These are phyloP conservation scores for Stylophora pistillata DNA, from an alignment of 64 coral and sea anemone species.

Conservation along the genomic window DNA sequence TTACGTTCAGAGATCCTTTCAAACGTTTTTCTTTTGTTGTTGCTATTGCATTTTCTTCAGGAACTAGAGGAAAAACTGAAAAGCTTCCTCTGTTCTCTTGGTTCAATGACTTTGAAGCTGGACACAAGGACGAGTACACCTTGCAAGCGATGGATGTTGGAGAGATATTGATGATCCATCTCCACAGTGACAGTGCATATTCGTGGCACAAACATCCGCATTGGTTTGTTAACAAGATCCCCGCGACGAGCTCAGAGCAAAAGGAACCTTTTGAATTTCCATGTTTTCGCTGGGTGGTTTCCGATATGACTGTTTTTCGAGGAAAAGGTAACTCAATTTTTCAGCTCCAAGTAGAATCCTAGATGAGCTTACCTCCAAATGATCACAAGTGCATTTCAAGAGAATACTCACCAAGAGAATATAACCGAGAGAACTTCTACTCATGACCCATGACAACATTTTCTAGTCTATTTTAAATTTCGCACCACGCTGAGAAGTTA, in stretches of 20 bases:
- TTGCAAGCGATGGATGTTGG: conserved; percentile 41
- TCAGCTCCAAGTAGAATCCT: not conserved
- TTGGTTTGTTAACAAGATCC: conserved; percentile 66
- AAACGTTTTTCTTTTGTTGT: too few relatives aligned
- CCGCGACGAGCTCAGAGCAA: not conserved
- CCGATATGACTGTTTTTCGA: conserved; percentile 7
- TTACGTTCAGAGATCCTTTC: not conserved
- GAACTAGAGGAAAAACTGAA: conserved; percentile 36
- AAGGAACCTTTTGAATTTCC: conserved; percentile 39
- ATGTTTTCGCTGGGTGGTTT: conserved; percentile 47
- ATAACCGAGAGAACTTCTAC: too few relatives aligned
- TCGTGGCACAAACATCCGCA: conserved; percentile 5
- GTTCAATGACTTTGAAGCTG: conserved; percentile 8
- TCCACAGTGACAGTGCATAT: conserved; percentile 39
- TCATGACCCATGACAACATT: too few relatives aligned
- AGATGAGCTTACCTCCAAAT: too few relatives aligned
- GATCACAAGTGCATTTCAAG: too few relatives aligned
- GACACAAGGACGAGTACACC: conserved; percentile 24
- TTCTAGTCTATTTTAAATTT: too few relatives aligned
- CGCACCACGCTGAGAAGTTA: too few relatives aligned
- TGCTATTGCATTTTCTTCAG: not conserved
- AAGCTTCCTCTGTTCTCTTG: not conserved
- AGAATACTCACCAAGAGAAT: too few relatives aligned
- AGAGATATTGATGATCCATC: conserved; percentile 33
- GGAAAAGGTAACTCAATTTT: conserved; percentile 18